These are phyloP conservation scores for Battus philenor DNA, from an alignment of 1,140 invertebrate genomes.

Conservation along the genomic window DNA sequence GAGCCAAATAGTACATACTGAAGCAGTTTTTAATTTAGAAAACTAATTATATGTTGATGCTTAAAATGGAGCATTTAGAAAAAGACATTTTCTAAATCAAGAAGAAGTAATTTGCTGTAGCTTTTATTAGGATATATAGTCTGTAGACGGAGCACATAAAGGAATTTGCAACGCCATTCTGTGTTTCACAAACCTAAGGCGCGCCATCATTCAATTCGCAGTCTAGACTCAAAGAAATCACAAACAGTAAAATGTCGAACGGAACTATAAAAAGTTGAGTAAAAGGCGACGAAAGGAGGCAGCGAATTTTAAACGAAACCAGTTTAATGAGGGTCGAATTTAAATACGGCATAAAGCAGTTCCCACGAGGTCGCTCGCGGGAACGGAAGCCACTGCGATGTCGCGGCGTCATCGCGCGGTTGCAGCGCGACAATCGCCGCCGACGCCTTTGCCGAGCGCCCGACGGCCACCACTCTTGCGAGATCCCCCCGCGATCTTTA, in stretches of 20 bases:
- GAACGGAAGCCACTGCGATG: slow-evolving; percentile 65
- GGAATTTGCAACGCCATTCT: slow-evolving; percentile 40
- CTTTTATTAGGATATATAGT: too few species aligned
- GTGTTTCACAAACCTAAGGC: slow-evolving; percentile 40
- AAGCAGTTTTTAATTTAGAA: too few species aligned
- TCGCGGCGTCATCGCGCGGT: slow-evolving; percentile 45
- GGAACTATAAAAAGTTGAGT: slow-evolving; percentile 74
- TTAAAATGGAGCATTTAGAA: too few species aligned
- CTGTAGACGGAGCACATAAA: too few species aligned
- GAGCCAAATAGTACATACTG: too few species aligned
- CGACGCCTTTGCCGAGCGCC: slow-evolving; percentile 30
- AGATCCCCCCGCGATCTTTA: slow-evolving; percentile 21
- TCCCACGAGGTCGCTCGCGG: slow-evolving; percentile 71
- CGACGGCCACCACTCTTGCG: slow-evolving; percentile 22
- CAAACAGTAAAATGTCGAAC: slow-evolving; percentile 71
- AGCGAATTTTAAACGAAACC: slow-evolving; percentile 73
- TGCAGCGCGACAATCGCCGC: slow-evolving; percentile 41
- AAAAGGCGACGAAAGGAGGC: slow-evolving; percentile 74
- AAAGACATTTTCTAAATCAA: too few species aligned
- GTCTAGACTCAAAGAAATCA: slow-evolving; percentile 63
- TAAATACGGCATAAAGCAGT: slow-evolving; percentile 73
- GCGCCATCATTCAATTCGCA: slow-evolving; percentile 38
- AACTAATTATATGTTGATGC: too few species aligned
- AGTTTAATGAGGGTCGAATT: slow-evolving; percentile 75
- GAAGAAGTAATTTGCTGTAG: too few species aligned